A percentile compares a stretch with the other conserved stretches of the same genome.
phyloP scores from a whole-genome alignment of 2,113 vertebrate species.

The Ibidorhyncha struthersii region DNA sequence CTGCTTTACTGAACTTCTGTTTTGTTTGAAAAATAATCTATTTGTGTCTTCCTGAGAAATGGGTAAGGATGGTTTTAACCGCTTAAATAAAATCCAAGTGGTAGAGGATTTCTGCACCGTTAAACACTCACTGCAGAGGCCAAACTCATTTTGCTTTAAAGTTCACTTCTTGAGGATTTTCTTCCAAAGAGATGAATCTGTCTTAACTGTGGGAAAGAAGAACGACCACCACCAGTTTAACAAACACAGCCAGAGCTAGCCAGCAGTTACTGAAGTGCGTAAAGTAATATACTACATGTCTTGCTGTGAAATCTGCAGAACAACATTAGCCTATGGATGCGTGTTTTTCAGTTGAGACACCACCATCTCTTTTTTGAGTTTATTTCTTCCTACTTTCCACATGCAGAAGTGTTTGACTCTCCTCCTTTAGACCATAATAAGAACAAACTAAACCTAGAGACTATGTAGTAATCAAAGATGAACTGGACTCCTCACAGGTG shows the following conservation, averaged over 20 bases:
- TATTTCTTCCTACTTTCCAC: neutral
- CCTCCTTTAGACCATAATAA: neutral
- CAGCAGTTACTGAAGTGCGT: neutral
- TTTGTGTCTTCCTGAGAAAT: neutral
- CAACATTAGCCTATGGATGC: fast-evolving
- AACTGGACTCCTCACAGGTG: neutral
- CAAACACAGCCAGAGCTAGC: neutral
- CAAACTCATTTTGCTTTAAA: neutral
- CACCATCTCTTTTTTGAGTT: fast-evolving
- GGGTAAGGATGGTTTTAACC: neutral
- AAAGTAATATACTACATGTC: neutral
- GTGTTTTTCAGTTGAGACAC: fast-evolving
- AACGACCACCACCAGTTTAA: fast-evolving
- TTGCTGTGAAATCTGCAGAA: neutral
- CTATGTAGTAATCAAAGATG: neutral
- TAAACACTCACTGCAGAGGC: neutral
- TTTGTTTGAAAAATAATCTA: neutral
- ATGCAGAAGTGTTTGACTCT: neutral
- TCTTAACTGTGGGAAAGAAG: neutral
- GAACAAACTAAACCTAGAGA: neutral
- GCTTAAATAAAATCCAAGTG: neutral
- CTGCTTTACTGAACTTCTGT: neutral
- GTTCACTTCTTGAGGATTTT: neutral
- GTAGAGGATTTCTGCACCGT: neutral
- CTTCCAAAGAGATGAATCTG: neutral